Conservation (phyloP, 1,140 invertebrate genomes). For the Acromyrmex heyeri region DNA sequence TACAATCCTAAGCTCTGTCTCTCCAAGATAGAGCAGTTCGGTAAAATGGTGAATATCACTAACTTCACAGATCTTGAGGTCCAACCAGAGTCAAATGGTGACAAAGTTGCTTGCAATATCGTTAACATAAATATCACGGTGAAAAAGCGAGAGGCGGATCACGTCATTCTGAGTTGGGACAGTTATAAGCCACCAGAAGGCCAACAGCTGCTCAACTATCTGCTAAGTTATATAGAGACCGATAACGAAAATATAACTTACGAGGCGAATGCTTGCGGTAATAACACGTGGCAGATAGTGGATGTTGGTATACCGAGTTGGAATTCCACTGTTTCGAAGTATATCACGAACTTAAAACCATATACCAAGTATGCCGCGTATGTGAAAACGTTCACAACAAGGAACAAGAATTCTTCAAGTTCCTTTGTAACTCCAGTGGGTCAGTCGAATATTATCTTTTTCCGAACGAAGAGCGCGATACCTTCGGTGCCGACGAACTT, state of each 20-base stretch:
- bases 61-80: slow-evolving; percentile 87
- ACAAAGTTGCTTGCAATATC: slow-evolving; percentile 90
- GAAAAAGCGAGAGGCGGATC: slow-evolving; percentile 79
- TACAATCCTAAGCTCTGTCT: slow-evolving; percentile 92
- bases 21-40: slow-evolving; percentile 89
- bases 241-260: slow-evolving; percentile 86
- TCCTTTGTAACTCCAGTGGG: slow-evolving; percentile 82
- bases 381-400: slow-evolving; percentile 87
- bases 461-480: slow-evolving; percentile 88
- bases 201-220: slow-evolving; percentile 87
- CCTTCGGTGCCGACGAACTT: slow-evolving; percentile 88
- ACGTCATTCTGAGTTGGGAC: slow-evolving; percentile 87
- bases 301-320: slow-evolving; percentile 76
- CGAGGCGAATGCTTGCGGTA: slow-evolving; percentile 78
- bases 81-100: slow-evolving; percentile 90
- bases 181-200: slow-evolving; percentile 82
- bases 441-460: slow-evolving; percentile 88
- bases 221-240: slow-evolving; percentile 88
- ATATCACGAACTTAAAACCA: slow-evolving; percentile 87
- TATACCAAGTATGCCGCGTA: slow-evolving; percentile 91
- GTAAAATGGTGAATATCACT: slow-evolving; percentile 80
- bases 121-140: slow-evolving; percentile 85
- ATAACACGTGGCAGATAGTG: slow-evolving; percentile 79
- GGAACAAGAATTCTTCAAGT: slow-evolving; percentile 55
- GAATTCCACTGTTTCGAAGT: slow-evolving; percentile 67